These are phyloP conservation scores for Drosophila watanabei DNA, from an alignment of 1,140 invertebrate genomes.

Conservation along the genomic window DNA sequence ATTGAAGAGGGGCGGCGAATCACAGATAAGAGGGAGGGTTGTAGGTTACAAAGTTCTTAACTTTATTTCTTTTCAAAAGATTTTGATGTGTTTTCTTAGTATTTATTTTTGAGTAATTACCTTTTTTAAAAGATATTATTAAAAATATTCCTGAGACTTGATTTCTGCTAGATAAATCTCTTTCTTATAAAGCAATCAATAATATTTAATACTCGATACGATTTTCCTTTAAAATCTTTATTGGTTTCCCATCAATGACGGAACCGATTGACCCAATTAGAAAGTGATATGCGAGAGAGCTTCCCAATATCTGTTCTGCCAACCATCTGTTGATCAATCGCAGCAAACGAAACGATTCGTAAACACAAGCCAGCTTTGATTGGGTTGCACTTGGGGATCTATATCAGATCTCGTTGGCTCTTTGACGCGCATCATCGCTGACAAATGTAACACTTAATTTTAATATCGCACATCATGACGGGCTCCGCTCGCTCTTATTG, in stretches of 20 bases:
- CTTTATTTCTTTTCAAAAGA: not conserved
- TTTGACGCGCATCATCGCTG: constrained; percentile 65
- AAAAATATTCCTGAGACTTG: not conserved
- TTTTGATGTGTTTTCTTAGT: too few relatives aligned
- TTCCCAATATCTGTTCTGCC: not conserved
- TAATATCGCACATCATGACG: constrained; percentile 62
- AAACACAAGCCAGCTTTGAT: constrained; percentile 28
- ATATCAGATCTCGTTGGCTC: constrained; percentile 62
- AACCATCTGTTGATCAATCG: constrained; percentile 38
- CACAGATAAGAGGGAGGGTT: not conserved
- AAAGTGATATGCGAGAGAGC: not conserved
- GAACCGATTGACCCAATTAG: constrained; percentile 5
- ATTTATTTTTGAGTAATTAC: too few relatives aligned
- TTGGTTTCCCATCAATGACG: not conserved
- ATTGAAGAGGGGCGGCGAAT: constrained; percentile 1
- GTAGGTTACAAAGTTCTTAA: not conserved
- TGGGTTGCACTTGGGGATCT: constrained; percentile 8
- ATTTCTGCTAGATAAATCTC: not conserved
- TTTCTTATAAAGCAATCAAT: not conserved
- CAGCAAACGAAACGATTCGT: constrained; percentile 20
- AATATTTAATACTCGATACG: not conserved
- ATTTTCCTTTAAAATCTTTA: not conserved
- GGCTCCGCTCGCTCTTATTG: constrained; percentile 52
- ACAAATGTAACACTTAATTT: constrained; percentile 69
- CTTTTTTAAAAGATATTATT: not conserved